phyloP scores from a whole-genome alignment of 2,888 invertebrate genomes.

The Auanema freiburgensis region DNA sequence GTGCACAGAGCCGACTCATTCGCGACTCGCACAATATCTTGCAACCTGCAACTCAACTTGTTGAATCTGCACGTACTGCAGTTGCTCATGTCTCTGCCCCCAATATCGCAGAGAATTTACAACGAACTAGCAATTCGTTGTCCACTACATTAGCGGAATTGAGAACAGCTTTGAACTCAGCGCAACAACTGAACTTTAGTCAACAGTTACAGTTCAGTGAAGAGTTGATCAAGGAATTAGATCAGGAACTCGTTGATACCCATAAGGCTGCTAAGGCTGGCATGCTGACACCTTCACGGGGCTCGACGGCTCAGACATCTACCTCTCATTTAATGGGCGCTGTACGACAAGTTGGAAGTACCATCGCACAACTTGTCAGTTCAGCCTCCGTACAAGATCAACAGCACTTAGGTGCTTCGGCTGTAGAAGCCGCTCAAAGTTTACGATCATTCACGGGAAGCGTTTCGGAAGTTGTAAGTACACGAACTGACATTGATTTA shows the following conservation, averaged over 20 bases:
- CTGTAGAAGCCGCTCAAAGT: slow-evolving; percentile 54
- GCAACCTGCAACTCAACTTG: slow-evolving; percentile 71
- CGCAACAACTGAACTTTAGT: slow-evolving; percentile 71
- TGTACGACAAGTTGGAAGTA: slow-evolving; percentile 71
- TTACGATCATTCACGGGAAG: slow-evolving; percentile 52
- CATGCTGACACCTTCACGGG: slow-evolving; percentile 22
- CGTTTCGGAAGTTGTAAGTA: slow-evolving; percentile 50
- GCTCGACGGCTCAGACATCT: slow-evolving; percentile 30
- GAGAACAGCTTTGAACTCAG: slow-evolving; percentile 69
- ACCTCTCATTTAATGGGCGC: slow-evolving; percentile 27
- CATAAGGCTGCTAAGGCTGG: slow-evolving; percentile 74
- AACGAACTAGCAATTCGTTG: slow-evolving; percentile 70
- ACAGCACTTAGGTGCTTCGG: slow-evolving; percentile 69
- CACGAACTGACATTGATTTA: slow-evolving; percentile 44
- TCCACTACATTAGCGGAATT: slow-evolving; percentile 73
- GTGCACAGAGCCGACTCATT: slow-evolving; percentile 59
- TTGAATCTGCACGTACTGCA: slow-evolving; percentile 79
- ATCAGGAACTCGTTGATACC: slow-evolving; percentile 81
- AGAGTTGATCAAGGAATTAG: slow-evolving; percentile 68
- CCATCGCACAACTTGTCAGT: slow-evolving; percentile 82
- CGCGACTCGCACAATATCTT: slow-evolving; percentile 53
- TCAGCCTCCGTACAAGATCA: slow-evolving; percentile 73
- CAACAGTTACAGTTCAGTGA: slow-evolving; percentile 56
- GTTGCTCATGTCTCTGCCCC: slow-evolving; percentile 79
- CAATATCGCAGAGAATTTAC: slow-evolving; percentile 50